A percentile compares a stretch with the other conserved stretches of the same genome.
These are phyloP conservation scores for Nasua narica DNA, from an alignment of 2,797 vertebrate species.

Conservation along the genomic window DNA sequence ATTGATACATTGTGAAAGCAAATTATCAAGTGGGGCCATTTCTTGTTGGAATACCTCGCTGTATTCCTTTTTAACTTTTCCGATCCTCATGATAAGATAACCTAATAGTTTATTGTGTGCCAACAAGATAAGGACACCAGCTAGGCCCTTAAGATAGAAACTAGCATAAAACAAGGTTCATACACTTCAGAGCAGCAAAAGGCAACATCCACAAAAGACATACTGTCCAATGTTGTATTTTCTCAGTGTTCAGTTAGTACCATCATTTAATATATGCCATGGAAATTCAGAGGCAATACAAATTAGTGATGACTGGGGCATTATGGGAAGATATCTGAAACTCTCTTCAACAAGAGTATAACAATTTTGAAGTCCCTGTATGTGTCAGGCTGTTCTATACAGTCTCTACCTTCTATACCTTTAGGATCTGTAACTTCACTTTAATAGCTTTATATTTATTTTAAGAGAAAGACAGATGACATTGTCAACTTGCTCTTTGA, in stretches of 20 bases:
- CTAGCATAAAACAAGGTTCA: not conserved
- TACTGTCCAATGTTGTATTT: not conserved
- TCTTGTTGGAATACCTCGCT: not conserved
- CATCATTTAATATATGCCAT: not conserved
- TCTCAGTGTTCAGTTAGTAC: not conserved
- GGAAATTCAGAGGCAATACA: not conserved
- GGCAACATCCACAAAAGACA: not conserved
- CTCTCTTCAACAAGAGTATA: not conserved
- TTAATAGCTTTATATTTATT: not conserved
- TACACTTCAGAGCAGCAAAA: not conserved
- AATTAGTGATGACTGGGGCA: not conserved
- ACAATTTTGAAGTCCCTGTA: not conserved
- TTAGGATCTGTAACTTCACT: not conserved
- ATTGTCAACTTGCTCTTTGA: not conserved
- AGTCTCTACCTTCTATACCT: not conserved
- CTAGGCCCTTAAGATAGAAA: not conserved
- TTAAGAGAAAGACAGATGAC: not conserved
- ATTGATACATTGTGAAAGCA: not conserved
- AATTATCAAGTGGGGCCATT: not conserved
- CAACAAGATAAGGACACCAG: not conserved
- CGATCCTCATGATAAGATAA: not conserved
- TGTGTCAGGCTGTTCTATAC: no score
- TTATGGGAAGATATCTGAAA: not conserved
- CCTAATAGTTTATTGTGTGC: not conserved
- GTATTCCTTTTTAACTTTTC: not conserved